These are phyloP conservation scores for Poeciliopsis occidentalis DNA, from an alignment of 2,113 vertebrate species.

Conservation along the genomic window DNA sequence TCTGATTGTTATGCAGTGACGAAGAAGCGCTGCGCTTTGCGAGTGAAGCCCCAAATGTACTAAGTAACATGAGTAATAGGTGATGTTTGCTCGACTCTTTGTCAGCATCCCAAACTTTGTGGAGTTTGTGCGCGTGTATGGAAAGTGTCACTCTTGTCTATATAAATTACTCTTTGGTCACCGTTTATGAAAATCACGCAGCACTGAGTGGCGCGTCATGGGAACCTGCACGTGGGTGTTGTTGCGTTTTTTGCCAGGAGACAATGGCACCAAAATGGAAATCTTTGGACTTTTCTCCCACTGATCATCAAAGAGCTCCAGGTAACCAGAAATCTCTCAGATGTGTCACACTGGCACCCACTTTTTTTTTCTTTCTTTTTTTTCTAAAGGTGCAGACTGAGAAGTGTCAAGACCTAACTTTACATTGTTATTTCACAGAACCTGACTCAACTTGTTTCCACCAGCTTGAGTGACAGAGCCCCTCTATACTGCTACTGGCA, in stretches of 20 bases:
- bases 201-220: conserved; percentile 49
- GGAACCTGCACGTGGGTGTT: too few relatives aligned
- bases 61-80: conserved; percentile 84
- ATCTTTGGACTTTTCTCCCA: too few relatives aligned
- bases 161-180: conserved; percentile 66
- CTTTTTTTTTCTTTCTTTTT: too few relatives aligned
- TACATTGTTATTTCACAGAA: conserved; percentile 13
- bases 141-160: conserved; percentile 67
- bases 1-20: conserved; percentile 86
- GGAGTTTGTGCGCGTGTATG: conserved; percentile 59
- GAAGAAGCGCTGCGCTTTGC: conserved; percentile 76
- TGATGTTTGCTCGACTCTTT: conserved; percentile 78
- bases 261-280: too few relatives aligned
- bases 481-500: conserved; percentile 23
- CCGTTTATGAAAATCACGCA: conserved; percentile 65
- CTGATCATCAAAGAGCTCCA: too few relatives aligned
- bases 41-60: conserved; percentile 82
- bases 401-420: not conserved
- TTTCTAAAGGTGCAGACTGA: conserved; percentile 13
- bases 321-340: too few relatives aligned
- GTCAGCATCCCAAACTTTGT: conserved; percentile 71
- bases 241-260: too few relatives aligned
- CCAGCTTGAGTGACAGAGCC: conserved; percentile 3
- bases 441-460: conserved; percentile 34
- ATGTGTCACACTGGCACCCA: too few relatives aligned